Evolutionary conservation across 2,797 vertebrate genomes (phyloP), one percentile per base, ranked within the genome.

Genomic region (Eurystomus glaucurus): DNA sequence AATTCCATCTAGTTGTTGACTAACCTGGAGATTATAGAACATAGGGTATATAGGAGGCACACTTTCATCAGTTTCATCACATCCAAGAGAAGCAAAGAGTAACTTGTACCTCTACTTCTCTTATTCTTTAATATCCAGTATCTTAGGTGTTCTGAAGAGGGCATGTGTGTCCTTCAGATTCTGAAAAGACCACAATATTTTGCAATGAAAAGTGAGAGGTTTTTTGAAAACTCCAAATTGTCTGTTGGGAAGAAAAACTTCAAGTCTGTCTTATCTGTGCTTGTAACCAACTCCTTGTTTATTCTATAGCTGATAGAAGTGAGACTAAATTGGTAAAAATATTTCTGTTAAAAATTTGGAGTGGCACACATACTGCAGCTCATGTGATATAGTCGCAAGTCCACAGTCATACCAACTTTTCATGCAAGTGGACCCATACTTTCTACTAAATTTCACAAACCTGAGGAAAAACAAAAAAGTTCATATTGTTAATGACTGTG

Each of bases 1-100:
- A 50, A 78, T 64, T 90, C n/a, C 7, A 78, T 39, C 50, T 75
- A 64, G 7, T 71, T 85, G 6, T 60, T 83, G 35, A 33, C 21
- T 61, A 35, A 64, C 15, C 11, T 33, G 15, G 43, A 72, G 37
- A 33, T 46, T 31, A 31, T 6, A 60, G 26, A 87, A 51, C 4
- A 52, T 21, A 35, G 0, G 1, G 12, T 46, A 65, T 39, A 70
- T 17, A 50, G 25, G 14, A 94, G 18, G 8, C 0, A 1, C 10
- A 22, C 4, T 68, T 88, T 61, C 19, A 71, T 46, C 15, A 39
- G 11, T 57, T 89, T 71, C 21, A 51, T 79, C 6, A 19, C 22
- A 68, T 21, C 11, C 18, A 64, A 43, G n/a, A 19, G 66, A 78
- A 54, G 8, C 11, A 65, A 82, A 52, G 9, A 68, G 31, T 28